Evolutionary conservation across 2,113 vertebrate species (phyloP).

Genomic region (Macquaria australasica): DNA sequence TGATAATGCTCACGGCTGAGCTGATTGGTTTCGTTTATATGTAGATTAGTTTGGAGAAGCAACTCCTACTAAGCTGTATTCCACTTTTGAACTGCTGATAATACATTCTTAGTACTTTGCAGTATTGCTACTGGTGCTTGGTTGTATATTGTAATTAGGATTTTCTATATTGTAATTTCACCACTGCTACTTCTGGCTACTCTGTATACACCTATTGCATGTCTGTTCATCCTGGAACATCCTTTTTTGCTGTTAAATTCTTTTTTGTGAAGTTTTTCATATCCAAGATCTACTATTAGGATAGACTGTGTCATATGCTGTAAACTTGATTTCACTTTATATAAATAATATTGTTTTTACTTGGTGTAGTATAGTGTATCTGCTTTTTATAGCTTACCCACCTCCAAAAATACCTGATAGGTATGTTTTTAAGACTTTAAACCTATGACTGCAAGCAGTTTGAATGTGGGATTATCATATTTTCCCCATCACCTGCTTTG

Average conservation of each 20-base stretch:
- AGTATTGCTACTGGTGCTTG: not conserved
- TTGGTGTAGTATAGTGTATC: not conserved
- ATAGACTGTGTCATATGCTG: not conserved
- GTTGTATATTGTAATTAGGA: not conserved
- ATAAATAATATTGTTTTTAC: not conserved
- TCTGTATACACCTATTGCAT: not conserved
- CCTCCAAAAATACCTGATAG: too few species aligned
- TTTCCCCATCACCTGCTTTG: not conserved
- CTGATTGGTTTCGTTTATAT: conserved; percentile 51
- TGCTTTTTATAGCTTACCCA: not conserved
- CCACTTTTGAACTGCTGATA: conserved; percentile 1
- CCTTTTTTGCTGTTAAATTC: not conserved
- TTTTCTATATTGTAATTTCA: not conserved
- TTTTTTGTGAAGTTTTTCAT: not conserved
- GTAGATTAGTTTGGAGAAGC: conserved; percentile 42
- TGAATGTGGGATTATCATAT: not conserved
- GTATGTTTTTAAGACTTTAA: not conserved
- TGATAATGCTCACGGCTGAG: conserved; percentile 41
- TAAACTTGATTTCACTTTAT: not conserved
- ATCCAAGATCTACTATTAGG: not conserved
- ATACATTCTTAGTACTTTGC: not conserved
- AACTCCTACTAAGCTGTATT: conserved; percentile 6
- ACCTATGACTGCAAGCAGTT: not conserved
- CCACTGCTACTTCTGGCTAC: not conserved
- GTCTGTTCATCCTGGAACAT: not conserved